Percentiles rank a stretch among this genome's conserved stretches.
Evolutionary conservation across 2,797 vertebrate species (phyloP).

Genomic region (Galagoides demidoff): DNA sequence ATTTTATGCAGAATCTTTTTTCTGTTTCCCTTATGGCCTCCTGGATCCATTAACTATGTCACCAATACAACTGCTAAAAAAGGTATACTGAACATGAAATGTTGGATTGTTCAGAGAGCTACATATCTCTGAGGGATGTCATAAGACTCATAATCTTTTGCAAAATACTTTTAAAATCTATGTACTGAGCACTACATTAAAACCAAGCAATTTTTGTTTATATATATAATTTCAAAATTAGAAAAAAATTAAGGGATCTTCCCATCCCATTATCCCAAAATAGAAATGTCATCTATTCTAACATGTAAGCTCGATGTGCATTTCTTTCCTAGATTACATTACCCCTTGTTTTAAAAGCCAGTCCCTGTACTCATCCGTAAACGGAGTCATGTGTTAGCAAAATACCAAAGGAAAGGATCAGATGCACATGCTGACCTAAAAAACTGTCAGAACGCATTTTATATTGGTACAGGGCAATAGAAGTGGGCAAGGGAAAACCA

Average conservation of each 20-base stretch:
- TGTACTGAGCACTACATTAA: not conserved
- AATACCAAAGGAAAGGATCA: constrained; percentile 64
- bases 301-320: not conserved
- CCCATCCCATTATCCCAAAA: not conserved
- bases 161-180: constrained; percentile 7
- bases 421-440: constrained; percentile 65
- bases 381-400: constrained; percentile 55
- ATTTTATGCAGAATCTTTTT: not conserved
- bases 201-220: not conserved
- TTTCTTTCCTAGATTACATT: not conserved
- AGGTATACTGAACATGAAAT: not conserved
- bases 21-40: not conserved
- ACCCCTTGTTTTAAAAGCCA: constrained; percentile 10
- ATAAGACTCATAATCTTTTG: not conserved
- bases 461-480: not conserved
- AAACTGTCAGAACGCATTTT: constrained; percentile 69
- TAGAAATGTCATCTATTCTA: not conserved
- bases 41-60: not conserved
- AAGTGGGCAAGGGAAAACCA: constrained; percentile 48
- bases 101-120: not conserved
- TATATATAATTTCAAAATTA: not conserved
- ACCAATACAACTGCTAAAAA: not conserved
- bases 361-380: not conserved
- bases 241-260: not conserved
- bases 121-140: not conserved